Conservation (phyloP, 2,797 vertebrate species). For the Peromyscus melanophrys region DNA sequence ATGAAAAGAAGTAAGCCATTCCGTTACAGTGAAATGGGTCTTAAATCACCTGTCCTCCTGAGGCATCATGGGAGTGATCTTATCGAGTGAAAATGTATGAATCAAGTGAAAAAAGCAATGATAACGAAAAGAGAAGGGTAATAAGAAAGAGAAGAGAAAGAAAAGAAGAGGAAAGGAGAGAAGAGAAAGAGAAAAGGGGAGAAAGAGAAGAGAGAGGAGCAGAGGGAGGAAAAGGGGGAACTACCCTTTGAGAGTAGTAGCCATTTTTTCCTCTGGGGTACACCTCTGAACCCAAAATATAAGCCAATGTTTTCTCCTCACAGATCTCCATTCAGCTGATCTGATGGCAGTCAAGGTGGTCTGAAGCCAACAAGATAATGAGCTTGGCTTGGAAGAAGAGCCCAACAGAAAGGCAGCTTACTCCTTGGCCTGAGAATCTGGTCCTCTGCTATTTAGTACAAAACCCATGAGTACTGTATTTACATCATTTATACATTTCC, state of each 20-base stretch:
- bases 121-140: not conserved
- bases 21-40: not conserved
- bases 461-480: not conserved
- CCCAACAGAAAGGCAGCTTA: constrained; percentile 60
- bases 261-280: constrained; percentile 58
- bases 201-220: no score
- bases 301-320: constrained; percentile 62
- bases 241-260: constrained; percentile 63
- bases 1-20: not conserved
- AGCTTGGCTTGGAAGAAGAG: constrained; percentile 77
- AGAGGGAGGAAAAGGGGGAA: fast-evolving
- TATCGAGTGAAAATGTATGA: not conserved
- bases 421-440: constrained; percentile 57
- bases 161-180: no score
- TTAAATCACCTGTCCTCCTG: not conserved
- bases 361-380: constrained; percentile 74
- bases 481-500: not conserved
- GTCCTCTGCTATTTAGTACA: not conserved
- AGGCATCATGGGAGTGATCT: not conserved
- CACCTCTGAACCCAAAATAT: constrained; percentile 45
- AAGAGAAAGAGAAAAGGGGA: no score
- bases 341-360: constrained; percentile 49
- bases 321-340: constrained; percentile 44
- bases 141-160: not conserved
- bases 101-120: not conserved